Percentiles rank a stretch among this genome's conserved stretches.
Conservation (phyloP, 2,113 vertebrate genomes). For the Dasyurus viverrinus region DNA sequence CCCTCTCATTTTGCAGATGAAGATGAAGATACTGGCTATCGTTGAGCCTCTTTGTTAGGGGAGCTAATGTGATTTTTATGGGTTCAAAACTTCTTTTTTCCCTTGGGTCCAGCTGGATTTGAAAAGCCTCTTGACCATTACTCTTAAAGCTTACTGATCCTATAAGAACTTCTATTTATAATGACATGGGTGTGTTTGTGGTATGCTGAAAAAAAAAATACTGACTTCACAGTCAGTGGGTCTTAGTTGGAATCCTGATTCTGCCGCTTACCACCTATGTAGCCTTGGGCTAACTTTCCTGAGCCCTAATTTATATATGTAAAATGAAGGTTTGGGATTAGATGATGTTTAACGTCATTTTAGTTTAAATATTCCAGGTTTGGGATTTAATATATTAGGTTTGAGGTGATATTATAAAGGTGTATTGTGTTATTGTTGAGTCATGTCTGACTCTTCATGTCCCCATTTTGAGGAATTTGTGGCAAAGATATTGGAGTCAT, state of each 20-base stretch:
- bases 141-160: not conserved
- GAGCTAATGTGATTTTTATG: not conserved
- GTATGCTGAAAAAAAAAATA: not conserved
- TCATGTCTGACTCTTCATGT: too few species aligned
- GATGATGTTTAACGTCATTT: not conserved
- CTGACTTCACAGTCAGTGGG: constrained; percentile 14
- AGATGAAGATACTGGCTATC: not conserved
- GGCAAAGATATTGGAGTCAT: too few species aligned
- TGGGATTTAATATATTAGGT: not conserved
- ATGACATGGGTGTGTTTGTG: not conserved
- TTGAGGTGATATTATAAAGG: not conserved
- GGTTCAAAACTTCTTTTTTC: not conserved
- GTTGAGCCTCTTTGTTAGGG: not conserved
- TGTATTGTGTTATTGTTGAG: not conserved
- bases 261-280: not conserved
- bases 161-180: constrained; percentile 20
- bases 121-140: constrained; percentile 6
- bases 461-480: too few species aligned
- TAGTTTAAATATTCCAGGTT: not conserved
- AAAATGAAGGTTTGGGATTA: not conserved
- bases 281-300: not conserved
- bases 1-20: not conserved
- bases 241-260: not conserved
- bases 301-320: not conserved
- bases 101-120: not conserved